These are phyloP conservation scores for Drosophila melanica DNA, from an alignment of 1,140 invertebrate species.

Conservation along the genomic window DNA sequence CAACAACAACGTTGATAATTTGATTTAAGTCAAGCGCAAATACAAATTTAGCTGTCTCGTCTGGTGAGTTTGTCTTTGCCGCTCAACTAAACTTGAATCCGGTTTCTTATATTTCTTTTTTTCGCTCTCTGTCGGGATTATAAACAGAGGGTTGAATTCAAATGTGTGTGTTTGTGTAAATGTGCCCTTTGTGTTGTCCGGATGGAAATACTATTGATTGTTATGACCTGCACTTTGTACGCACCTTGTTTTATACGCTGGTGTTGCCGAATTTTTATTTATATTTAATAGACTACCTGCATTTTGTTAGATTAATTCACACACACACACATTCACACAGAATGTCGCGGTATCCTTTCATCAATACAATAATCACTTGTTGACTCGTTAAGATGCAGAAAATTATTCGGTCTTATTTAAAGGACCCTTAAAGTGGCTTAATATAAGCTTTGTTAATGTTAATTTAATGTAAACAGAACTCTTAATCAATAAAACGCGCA, in stretches of 20 bases:
- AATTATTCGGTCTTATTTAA: neutral
- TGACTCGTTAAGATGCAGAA: neutral
- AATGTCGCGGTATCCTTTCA: constrained; percentile 32
- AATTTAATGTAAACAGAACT: constrained; percentile 42
- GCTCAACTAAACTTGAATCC: constrained; percentile 45
- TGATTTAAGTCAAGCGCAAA: constrained; percentile 31
- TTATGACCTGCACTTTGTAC: constrained; percentile 29
- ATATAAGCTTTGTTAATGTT: constrained; percentile 10
- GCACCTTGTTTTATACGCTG: constrained; percentile 26
- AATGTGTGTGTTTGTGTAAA: constrained; percentile 9
- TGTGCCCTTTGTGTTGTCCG: constrained; percentile 2
- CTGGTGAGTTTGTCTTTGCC: constrained; percentile 26
- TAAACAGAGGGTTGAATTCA: constrained; percentile 44
- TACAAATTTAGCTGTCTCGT: constrained; percentile 32
- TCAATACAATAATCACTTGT: neutral
- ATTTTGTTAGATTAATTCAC: constrained; percentile 6
- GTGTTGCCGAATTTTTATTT: neutral
- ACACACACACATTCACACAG: constrained; percentile 13
- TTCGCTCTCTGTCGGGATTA: constrained; percentile 22
- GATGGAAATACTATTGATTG: constrained; percentile 43
- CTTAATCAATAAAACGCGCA: constrained; percentile 37
- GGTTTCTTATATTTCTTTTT: constrained; percentile 20
- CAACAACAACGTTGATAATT: constrained; percentile 24
- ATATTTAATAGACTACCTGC: neutral
- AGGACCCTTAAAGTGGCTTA: neutral